Evolutionary conservation across 1,140 invertebrate species (phyloP).

Genomic region (Neodiprion virginianus): DNA sequence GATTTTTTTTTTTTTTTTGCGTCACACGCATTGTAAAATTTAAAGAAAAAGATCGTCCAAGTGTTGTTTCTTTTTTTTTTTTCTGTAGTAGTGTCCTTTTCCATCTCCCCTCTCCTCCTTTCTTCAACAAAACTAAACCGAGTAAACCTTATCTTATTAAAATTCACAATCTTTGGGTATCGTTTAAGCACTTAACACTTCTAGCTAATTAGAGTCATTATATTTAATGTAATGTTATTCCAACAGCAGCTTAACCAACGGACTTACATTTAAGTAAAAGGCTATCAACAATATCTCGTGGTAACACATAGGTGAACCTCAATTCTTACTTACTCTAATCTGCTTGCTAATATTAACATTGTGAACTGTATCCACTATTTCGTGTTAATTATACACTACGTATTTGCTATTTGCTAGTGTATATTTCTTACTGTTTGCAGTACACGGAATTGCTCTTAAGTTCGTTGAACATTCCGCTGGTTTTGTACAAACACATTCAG

Average conservation of each 20-base stretch:
- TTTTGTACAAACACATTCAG: not conserved
- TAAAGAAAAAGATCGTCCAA: not conserved
- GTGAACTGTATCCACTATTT: conserved; percentile 22
- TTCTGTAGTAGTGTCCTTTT: not conserved
- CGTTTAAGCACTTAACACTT: not conserved
- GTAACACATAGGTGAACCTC: conserved; percentile 58
- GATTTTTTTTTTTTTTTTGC: too few relatives aligned
- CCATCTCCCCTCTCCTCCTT: not conserved
- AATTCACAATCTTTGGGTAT: too few relatives aligned
- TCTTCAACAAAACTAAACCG: not conserved
- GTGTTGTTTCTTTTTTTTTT: not conserved
- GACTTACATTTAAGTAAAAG: conserved; percentile 52
- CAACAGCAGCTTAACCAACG: conserved; percentile 58
- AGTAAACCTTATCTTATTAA: not conserved
- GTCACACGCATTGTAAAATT: not conserved
- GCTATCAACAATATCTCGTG: conserved; percentile 52
- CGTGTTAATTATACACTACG: conserved; percentile 26
- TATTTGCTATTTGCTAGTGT: conserved; percentile 21
- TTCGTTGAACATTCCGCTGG: not conserved
- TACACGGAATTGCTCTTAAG: conserved; percentile 12
- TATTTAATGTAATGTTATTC: conserved; percentile 52
- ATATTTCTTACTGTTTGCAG: conserved; percentile 20
- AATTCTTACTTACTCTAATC: conserved; percentile 29
- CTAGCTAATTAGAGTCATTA: conserved; percentile 21
- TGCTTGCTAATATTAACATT: conserved; percentile 17